A percentile compares a stretch with the other conserved stretches of the same genome.
Evolutionary conservation across 2,888 invertebrate species (phyloP).

Genomic region (Cosmia pyralina): DNA sequence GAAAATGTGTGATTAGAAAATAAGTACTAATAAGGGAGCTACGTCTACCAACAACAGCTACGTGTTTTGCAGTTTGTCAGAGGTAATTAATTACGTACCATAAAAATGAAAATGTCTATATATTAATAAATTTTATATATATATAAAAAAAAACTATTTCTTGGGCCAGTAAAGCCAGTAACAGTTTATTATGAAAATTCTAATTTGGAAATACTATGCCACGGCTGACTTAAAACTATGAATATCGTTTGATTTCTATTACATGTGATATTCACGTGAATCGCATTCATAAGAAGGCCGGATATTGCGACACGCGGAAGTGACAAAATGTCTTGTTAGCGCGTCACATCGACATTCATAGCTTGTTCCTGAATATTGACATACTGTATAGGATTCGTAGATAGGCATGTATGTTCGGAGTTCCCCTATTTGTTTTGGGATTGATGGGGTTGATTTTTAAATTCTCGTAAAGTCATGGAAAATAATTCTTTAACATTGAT

Average conservation of each 20-base stretch:
- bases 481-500: neutral
- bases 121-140: too few species aligned
- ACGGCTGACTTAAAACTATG: neutral
- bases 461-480: neutral
- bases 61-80: too few species aligned
- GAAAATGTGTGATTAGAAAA: too few species aligned
- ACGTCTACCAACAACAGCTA: too few species aligned
- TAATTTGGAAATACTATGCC: neutral
- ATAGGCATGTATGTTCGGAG: neutral
- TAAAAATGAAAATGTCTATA: too few species aligned
- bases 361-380: conserved; percentile 15
- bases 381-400: neutral
- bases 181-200: conserved; percentile 1
- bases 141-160: too few species aligned
- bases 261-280: conserved; percentile 22
- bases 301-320: conserved; percentile 24
- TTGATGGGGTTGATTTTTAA: neutral
- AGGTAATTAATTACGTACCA: too few species aligned
- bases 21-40: too few species aligned
- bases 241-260: conserved; percentile 7
- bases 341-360: conserved; percentile 25
- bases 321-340: conserved; percentile 32
- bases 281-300: conserved; percentile 12
- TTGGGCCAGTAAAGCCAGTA: too few species aligned
- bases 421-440: neutral